phyloP scores from a whole-genome alignment of 2,113 vertebrate species.

The Dicrurus megarhynchus region DNA sequence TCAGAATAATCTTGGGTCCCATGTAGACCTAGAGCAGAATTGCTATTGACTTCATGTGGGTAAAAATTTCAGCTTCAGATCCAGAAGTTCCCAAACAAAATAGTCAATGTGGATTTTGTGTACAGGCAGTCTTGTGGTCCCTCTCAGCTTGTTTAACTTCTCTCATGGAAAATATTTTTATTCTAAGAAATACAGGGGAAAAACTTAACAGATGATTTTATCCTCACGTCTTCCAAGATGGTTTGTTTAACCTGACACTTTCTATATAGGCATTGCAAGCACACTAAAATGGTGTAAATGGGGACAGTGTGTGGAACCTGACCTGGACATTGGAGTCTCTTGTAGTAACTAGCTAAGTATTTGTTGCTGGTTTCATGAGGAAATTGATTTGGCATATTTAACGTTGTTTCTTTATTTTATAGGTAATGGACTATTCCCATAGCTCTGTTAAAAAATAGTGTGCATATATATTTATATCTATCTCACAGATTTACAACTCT shows the following conservation, averaged over 20 bases:
- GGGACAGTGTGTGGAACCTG: neutral
- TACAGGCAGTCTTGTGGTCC: neutral
- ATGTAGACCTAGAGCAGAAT: neutral
- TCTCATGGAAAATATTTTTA: neutral
- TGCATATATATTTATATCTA: neutral
- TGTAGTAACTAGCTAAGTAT: conserved; percentile 24
- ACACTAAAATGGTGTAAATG: neutral
- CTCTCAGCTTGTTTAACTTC: neutral
- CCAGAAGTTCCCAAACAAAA: neutral
- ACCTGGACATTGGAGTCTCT: neutral
- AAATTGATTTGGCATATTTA: conserved; percentile 66
- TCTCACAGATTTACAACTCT: conserved; percentile 51
- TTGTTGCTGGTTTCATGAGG: conserved; percentile 52
- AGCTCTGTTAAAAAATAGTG: conserved; percentile 51
- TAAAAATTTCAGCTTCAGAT: neutral
- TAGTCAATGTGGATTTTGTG: neutral
- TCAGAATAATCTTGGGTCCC: neutral
- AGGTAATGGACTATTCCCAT: conserved; percentile 58
- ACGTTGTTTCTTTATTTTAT: conserved; percentile 58
- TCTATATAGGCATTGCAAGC: neutral
- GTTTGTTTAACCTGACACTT: conserved; percentile 30
- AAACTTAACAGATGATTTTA: neutral
- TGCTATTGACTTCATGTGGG: neutral
- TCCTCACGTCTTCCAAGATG: neutral
- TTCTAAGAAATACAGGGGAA: neutral